Evolutionary conservation across 2,888 invertebrate genomes (phyloP).

Genomic region (Trissoscelio sp.): DNA sequence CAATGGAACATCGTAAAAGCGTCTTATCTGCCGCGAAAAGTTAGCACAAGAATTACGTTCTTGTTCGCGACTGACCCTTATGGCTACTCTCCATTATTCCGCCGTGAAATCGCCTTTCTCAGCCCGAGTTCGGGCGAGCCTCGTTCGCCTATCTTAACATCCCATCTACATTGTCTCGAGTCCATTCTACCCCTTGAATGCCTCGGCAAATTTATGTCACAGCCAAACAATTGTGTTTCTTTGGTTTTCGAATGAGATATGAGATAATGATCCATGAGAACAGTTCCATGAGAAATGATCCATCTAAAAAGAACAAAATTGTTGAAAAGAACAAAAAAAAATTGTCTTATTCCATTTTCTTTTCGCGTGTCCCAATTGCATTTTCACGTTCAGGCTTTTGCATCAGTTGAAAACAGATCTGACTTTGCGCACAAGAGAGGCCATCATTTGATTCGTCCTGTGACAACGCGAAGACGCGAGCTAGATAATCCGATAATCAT

Average conservation of each 20-base stretch:
- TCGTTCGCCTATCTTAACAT: conserved; percentile 80
- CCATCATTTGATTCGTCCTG: conserved; percentile 14
- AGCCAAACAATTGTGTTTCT: conserved; percentile 75
- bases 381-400: conserved; percentile 47
- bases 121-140: conserved; percentile 39
- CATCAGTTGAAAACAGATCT: conserved; percentile 50
- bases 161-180: conserved; percentile 81
- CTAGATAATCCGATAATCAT: conserved; percentile 46
- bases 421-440: conserved; percentile 3
- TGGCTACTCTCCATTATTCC: conserved; percentile 56
- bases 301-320: no score
- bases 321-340: no score
- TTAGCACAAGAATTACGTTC: conserved; percentile 69
- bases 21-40: conserved; percentile 71
- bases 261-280: no score
- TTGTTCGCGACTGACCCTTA: conserved; percentile 72
- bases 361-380: conserved; percentile 65
- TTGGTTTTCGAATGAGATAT: no score
- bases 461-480: conserved; percentile 1
- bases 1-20: conserved; percentile 58
- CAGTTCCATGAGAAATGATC: no score
- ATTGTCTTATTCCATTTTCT: no score
- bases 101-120: conserved; percentile 63
- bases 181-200: conserved; percentile 61
- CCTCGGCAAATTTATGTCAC: conserved; percentile 71